Conservation (phyloP, 2,797 vertebrate species). For the Zonotrichia albicollis region DNA sequence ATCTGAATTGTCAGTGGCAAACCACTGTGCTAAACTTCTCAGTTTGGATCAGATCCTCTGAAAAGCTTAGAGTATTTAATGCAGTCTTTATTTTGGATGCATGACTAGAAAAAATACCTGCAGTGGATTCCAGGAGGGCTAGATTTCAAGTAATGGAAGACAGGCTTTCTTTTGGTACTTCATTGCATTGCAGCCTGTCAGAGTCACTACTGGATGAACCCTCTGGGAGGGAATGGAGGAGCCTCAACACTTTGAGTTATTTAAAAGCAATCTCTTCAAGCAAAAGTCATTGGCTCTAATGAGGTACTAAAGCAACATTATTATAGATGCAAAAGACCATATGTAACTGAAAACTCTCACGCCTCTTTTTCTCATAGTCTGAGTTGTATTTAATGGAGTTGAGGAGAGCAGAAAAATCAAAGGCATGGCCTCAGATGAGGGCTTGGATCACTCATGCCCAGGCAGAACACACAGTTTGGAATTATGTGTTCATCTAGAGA, state of each 20-base stretch:
- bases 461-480: not conserved
- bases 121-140: not conserved
- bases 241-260: not conserved
- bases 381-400: not conserved
- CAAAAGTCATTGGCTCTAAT: not conserved
- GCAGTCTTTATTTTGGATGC: not conserved
- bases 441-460: not conserved
- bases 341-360: not conserved
- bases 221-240: not conserved
- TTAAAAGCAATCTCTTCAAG: not conserved
- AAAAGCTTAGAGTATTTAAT: not conserved
- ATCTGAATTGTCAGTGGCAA: not conserved
- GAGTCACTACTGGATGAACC: not conserved
- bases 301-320: not conserved
- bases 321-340: not conserved
- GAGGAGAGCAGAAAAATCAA: not conserved
- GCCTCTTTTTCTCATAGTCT: not conserved
- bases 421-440: not conserved
- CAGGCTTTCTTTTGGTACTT: not conserved
- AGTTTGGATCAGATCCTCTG: not conserved
- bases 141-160: not conserved
- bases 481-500: not conserved
- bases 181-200: not conserved
- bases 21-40: not conserved
- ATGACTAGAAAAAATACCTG: not conserved